Conservation (phyloP, 2,888 invertebrate genomes). For the Molanna angustata region DNA sequence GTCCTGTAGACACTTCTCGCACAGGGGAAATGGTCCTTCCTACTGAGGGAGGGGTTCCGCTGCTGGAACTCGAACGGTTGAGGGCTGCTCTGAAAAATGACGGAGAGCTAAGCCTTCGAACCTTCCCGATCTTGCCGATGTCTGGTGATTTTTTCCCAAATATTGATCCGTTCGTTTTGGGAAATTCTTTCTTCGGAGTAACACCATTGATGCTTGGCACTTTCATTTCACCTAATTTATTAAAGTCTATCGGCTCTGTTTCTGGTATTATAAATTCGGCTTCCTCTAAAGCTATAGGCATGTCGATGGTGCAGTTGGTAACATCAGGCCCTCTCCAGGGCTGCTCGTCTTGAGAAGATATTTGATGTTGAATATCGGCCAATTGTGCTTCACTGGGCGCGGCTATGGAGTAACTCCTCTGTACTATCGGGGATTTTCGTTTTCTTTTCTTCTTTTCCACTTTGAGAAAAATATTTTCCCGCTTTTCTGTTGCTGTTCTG, state of each 20-base stretch:
- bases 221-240: slow-evolving; percentile 34
- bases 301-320: slow-evolving; percentile 48
- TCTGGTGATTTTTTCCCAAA: slow-evolving; percentile 45
- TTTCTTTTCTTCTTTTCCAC: slow-evolving; percentile 48
- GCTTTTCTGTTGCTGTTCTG: slow-evolving; percentile 39
- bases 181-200: slow-evolving; percentile 40
- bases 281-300: slow-evolving; percentile 56
- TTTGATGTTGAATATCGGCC: slow-evolving; percentile 8
- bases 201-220: slow-evolving; percentile 28
- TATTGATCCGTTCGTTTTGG: slow-evolving; percentile 51
- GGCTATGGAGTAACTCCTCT: slow-evolving; percentile 24
- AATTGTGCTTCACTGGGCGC: slow-evolving; percentile 19
- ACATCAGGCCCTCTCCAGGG: slow-evolving; percentile 44
- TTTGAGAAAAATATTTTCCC: slow-evolving; percentile 36
- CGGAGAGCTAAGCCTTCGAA: slow-evolving; percentile 58
- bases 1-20: neutral
- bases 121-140: slow-evolving; percentile 49
- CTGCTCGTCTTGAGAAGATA: slow-evolving; percentile 39
- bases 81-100: slow-evolving; percentile 57
- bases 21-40: slow-evolving; percentile 7
- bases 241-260: slow-evolving; percentile 48
- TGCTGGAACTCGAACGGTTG: slow-evolving; percentile 51
- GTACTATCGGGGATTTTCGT: slow-evolving; percentile 43
- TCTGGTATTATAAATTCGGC: slow-evolving; percentile 54
- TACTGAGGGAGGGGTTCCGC: slow-evolving; percentile 28